Conservation (phyloP, 2,797 vertebrate genomes). For the Pipistrellus kuhlii region DNA sequence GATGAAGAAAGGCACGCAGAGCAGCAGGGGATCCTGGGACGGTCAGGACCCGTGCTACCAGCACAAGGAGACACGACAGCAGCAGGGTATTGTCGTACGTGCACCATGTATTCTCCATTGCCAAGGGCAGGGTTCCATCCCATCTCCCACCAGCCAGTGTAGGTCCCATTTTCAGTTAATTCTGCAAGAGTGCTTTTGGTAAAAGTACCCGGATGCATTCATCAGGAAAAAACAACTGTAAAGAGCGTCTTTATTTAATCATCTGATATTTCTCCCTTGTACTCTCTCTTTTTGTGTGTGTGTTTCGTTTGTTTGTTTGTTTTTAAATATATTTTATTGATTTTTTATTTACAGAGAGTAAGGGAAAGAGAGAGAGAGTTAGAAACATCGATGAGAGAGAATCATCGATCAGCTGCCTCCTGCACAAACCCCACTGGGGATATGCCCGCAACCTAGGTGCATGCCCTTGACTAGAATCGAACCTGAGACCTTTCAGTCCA, state of each 20-base stretch:
- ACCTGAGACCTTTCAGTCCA: too few relatives aligned
- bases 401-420: too few relatives aligned
- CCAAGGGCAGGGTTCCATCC: constrained; percentile 49
- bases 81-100: not conserved
- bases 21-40: not conserved
- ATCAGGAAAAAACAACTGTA: not conserved
- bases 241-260: not conserved
- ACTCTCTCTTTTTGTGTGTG: not conserved
- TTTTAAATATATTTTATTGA: too few relatives aligned
- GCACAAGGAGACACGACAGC: not conserved
- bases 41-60: accelerated
- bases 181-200: not conserved
- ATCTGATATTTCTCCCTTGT: not conserved
- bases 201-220: not conserved
- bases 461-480: too few relatives aligned
- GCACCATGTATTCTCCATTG: not conserved
- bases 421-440: too few relatives aligned
- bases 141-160: not conserved
- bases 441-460: too few relatives aligned
- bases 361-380: too few relatives aligned
- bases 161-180: constrained; percentile 23
- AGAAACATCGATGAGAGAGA: too few relatives aligned
- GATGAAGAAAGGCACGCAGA: not conserved
- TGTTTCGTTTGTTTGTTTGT: too few relatives aligned
- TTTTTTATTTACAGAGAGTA: too few relatives aligned